Evolutionary conservation across 1,140 invertebrate genomes (phyloP).

Genomic region (Dreissena rostriformis): DNA sequence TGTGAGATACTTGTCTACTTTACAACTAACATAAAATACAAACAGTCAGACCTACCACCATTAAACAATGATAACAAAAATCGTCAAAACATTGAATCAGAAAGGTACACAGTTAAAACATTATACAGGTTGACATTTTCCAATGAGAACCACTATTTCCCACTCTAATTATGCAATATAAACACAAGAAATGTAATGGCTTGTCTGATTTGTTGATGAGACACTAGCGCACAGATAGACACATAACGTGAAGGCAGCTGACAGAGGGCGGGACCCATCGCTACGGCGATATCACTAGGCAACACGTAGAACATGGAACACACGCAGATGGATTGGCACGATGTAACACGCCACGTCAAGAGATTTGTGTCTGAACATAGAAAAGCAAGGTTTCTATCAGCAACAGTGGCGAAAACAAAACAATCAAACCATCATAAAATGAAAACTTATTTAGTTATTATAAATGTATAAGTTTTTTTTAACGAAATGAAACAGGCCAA

Average conservation of each 20-base stretch:
- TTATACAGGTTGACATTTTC: not conserved
- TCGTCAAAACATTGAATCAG: not conserved
- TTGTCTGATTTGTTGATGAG: conserved; percentile 36
- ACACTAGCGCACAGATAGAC: conserved; percentile 32
- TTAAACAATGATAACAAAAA: too few species aligned
- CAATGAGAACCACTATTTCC: not conserved
- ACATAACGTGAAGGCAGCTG: conserved; percentile 34
- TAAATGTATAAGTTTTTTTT: not conserved
- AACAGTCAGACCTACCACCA: too few species aligned
- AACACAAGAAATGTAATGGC: not conserved
- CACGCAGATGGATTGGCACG: conserved; percentile 26
- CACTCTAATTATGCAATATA: not conserved
- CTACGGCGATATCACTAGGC: conserved; percentile 30
- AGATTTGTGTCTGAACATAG: conserved; percentile 47
- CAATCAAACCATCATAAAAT: not conserved
- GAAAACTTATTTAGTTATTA: not conserved
- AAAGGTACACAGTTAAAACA: not conserved
- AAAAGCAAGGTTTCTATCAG: conserved; percentile 51
- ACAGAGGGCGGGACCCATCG: conserved; percentile 13
- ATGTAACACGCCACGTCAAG: conserved; percentile 40
- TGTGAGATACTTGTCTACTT: too few species aligned
- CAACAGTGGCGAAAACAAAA: not conserved
- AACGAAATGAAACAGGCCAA: not conserved
- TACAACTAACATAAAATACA: too few species aligned
- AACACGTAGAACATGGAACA: conserved; percentile 48